phyloP scores from a whole-genome alignment of 2,888 invertebrate genomes.

The Heliconius charithonia region DNA sequence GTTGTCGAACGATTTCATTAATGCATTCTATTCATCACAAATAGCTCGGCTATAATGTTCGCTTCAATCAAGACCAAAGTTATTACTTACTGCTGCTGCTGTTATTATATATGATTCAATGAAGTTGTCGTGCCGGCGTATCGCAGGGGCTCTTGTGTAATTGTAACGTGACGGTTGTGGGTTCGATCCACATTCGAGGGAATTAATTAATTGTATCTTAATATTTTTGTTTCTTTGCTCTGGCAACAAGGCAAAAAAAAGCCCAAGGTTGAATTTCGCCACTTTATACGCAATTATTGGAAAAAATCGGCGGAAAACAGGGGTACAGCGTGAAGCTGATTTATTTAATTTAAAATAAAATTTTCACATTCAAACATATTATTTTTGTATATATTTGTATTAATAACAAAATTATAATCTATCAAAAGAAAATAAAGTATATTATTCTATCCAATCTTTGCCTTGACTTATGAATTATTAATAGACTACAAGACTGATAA shows the following conservation, averaged over 20 bases:
- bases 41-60: constrained; percentile 30
- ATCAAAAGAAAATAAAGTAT: too few relatives aligned
- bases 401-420: neutral
- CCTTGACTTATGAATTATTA: constrained; percentile 27
- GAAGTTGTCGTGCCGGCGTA: neutral
- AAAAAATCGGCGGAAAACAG: too few relatives aligned
- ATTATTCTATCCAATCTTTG: constrained; percentile 32
- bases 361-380: constrained; percentile 8
- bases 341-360: neutral
- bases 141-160: too few relatives aligned
- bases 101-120: constrained; percentile 12
- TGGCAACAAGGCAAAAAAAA: too few relatives aligned
- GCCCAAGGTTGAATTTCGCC: too few relatives aligned
- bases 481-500: constrained; percentile 12
- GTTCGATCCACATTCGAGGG: too few relatives aligned
- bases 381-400: neutral
- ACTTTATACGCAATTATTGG: too few relatives aligned
- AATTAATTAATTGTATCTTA: too few relatives aligned
- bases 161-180: too few relatives aligned
- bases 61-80: constrained; percentile 5
- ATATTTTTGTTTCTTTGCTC: too few relatives aligned
- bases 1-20: constrained; percentile 58
- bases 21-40: constrained; percentile 43
- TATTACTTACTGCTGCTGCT: constrained; percentile 12
- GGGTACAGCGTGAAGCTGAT: too few relatives aligned